Percentiles rank a stretch among this genome's conserved stretches.
phyloP scores from a whole-genome alignment of 2,797 vertebrate species.

The Callimico goeldii region DNA sequence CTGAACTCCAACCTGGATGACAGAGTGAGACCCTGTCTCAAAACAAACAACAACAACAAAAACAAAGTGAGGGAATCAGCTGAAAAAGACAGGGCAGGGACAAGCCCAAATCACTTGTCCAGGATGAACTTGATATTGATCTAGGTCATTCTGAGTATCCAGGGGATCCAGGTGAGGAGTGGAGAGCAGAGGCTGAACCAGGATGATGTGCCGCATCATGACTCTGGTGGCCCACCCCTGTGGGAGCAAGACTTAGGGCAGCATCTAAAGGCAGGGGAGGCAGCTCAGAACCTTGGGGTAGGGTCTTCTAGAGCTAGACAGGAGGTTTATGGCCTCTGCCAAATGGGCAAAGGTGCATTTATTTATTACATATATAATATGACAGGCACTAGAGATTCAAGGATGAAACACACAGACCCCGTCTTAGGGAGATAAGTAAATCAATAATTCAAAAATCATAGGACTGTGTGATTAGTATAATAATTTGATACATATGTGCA shows the following conservation, averaged over 20 bases:
- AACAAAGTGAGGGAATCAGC: background rate
- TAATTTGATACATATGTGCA: background rate
- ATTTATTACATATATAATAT: background rate
- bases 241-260: background rate
- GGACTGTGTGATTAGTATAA: background rate
- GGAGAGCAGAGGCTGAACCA: background rate
- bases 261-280: background rate
- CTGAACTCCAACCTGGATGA: background rate
- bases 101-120: background rate
- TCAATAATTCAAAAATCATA: background rate
- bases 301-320: background rate
- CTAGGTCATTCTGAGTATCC: background rate
- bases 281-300: background rate
- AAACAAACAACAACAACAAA: too few species aligned
- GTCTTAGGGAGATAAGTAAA: background rate
- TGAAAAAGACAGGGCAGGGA: background rate
- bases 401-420: background rate
- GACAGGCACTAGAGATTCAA: background rate
- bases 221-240: background rate
- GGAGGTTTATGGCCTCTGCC: background rate
- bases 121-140: background rate
- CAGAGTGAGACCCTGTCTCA: background rate
- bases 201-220: background rate
- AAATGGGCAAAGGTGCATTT: background rate
- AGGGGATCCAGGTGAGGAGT: background rate